Evolutionary conservation across 2,797 vertebrate genomes (phyloP), one percentile per base, ranked within the genome.

Genomic region (Onychomys arenicola): DNA sequence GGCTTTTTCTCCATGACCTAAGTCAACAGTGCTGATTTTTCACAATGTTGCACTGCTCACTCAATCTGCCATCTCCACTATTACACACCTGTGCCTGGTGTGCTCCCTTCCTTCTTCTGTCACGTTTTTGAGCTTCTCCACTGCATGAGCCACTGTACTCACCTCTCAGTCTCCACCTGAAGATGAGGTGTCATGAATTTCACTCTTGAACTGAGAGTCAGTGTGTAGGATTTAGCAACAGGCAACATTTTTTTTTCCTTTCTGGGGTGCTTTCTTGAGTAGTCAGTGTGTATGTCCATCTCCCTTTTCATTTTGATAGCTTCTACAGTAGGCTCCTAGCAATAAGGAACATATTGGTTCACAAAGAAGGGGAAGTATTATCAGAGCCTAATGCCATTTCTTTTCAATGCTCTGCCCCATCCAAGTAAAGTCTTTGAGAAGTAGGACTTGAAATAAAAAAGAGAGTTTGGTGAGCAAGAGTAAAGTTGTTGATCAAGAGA

Each of bases 261-360:
- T 94, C 43, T 77, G 65, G 93, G 93, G 32, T 82, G 37, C 80
- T 89, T 88, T 89, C 46, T 80, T 87, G 69, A 75, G 67, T 71
- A 88, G 76, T 8, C 34, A 2, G 34, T 57, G 27, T 57, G 59
- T 63, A 57, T 73, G 5, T 23, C 27, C 75, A 71, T 34, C 69
- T 80, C 59, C 17, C 82, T 49, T 23, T 93, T 34, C 4, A 40
- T 37, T 63, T 7, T 59, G 49, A 29, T 27, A 65, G 23, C 7
- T 94, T 27, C 61, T 89, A 8, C 14, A 80, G 23, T 37, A 13
- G 13, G 5, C 27, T 59, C 11, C 49, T 85, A 81, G 25, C 1
- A 91, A 29, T 2, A 16, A 86, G 25, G 9, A 91, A 80, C 81
- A 3, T 34, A 71, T 17, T 80, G 6, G 43, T 27, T 93, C 84